Conservation (phyloP, 2,888 invertebrate species). For the Phalera bucephala region DNA sequence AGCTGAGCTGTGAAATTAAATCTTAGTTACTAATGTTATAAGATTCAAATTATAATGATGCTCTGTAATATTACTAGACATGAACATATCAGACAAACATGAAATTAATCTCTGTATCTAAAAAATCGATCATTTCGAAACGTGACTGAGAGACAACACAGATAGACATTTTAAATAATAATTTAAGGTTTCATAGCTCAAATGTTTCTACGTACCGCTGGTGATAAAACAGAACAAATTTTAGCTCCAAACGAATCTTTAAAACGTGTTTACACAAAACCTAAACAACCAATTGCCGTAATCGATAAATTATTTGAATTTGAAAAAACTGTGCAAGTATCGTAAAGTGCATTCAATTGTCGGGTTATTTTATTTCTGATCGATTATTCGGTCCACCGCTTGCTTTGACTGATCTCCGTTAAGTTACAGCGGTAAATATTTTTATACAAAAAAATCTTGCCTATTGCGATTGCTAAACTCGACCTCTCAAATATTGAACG, state of each 20-base stretch:
- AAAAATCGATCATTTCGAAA: conserved; percentile 4
- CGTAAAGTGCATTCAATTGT: conserved; percentile 47
- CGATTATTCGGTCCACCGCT: conserved; percentile 64
- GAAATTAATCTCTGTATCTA: conserved; percentile 3
- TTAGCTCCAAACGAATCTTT: neutral
- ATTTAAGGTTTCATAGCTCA: neutral
- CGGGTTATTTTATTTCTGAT: conserved; percentile 48
- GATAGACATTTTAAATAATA: neutral
- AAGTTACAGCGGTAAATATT: conserved; percentile 41
- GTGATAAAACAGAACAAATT: neutral
- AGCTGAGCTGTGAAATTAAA: neutral
- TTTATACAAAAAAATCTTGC: conserved; percentile 28
- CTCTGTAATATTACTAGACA: neutral
- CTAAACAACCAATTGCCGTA: conserved; percentile 7
- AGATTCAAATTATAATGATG: neutral
- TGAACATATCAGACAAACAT: conserved; percentile 1
- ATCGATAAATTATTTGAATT: conserved; percentile 11
- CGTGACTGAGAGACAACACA: neutral
- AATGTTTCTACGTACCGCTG: neutral
- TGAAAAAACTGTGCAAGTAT: conserved; percentile 16
- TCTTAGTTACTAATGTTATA: neutral
- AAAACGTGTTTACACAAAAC: neutral
- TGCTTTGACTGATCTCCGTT: conserved; percentile 41
- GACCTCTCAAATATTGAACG: conserved; percentile 17
- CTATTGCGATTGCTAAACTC: conserved; percentile 29